A percentile compares a stretch with the other conserved stretches of the same genome.
Evolutionary conservation across 2,888 invertebrate species (phyloP).

Genomic region (Trachelus troglodyta): DNA sequence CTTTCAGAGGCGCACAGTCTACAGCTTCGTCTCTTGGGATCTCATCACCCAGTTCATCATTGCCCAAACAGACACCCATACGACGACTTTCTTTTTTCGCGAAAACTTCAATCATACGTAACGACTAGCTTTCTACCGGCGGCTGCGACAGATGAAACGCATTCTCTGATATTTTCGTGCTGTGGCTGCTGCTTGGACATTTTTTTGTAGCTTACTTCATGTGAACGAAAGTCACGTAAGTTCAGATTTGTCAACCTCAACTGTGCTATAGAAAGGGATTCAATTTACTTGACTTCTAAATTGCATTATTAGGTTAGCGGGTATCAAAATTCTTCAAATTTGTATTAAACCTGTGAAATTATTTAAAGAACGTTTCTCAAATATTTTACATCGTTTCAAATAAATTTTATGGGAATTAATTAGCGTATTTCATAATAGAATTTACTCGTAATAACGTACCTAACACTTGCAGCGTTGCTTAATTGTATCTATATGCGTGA

Average conservation of each 20-base stretch:
- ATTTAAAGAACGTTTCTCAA: background rate
- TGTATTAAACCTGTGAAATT: background rate
- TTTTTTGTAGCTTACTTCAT: background rate
- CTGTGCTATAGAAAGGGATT: background rate
- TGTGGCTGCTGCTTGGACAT: background rate
- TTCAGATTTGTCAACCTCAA: background rate
- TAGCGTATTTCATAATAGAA: background rate
- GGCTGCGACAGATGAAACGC: background rate
- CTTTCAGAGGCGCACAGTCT: constrained; percentile 18
- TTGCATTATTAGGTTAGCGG: background rate
- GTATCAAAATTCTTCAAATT: background rate
- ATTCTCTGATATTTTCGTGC: background rate
- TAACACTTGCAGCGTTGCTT: background rate
- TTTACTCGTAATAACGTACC: background rate
- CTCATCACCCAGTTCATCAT: constrained; percentile 20
- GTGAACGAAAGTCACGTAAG: background rate
- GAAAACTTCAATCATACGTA: background rate
- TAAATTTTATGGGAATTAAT: background rate
- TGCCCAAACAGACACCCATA: constrained; percentile 26
- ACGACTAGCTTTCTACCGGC: background rate
- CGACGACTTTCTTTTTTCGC: background rate
- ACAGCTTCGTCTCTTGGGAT: constrained; percentile 28
- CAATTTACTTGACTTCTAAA: background rate
- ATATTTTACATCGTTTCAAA: background rate
- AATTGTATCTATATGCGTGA: background rate